These are phyloP conservation scores for Pelvicachromis taeniatus DNA, from an alignment of 2,113 vertebrate genomes.

Conservation along the genomic window DNA sequence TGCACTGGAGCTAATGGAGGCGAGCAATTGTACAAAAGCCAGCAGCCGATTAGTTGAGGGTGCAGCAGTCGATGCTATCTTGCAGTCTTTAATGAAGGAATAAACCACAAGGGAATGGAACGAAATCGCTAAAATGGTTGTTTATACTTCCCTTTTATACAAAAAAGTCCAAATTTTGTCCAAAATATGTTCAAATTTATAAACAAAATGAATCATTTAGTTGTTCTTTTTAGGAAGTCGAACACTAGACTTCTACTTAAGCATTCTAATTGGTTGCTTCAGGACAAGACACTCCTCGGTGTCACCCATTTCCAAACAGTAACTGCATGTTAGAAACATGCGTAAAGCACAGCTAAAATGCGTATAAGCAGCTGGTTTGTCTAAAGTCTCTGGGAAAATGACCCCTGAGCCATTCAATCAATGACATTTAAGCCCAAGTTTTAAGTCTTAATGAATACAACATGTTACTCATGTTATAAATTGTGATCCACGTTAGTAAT, in stretches of 20 bases:
- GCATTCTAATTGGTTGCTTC: background rate
- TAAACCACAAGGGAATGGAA: background rate
- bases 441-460: background rate
- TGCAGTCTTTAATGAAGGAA: background rate
- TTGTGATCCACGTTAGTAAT: background rate
- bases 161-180: background rate
- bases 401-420: background rate
- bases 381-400: background rate
- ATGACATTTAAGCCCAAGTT: background rate
- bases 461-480: background rate
- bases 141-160: background rate
- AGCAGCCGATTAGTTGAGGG: background rate
- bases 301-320: background rate
- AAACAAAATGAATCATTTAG: background rate
- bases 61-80: background rate
- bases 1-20: background rate
- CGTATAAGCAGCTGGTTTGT: background rate
- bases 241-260: background rate
- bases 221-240: background rate
- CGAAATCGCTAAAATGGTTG: background rate
- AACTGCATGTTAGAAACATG: background rate
- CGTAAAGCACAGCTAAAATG: background rate
- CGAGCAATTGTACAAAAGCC: background rate
- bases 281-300: background rate
- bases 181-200: background rate